Conservation (phyloP, 1,140 invertebrate genomes). For the Megalonaias nervosa region DNA sequence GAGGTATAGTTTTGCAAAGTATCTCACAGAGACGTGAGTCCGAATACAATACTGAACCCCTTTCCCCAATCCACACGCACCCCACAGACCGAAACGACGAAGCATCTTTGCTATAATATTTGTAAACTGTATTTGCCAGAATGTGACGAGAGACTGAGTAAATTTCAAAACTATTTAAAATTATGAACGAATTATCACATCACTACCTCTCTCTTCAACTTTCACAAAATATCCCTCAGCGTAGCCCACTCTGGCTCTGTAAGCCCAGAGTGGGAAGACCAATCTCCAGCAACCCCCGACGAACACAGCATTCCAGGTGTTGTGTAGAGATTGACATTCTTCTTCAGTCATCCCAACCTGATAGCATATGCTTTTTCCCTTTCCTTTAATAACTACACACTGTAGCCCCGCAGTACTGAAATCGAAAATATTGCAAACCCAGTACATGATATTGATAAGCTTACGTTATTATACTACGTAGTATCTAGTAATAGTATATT, state of each 20-base stretch:
- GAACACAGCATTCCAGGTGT: constrained; percentile 38
- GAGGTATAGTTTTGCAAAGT: too few relatives aligned
- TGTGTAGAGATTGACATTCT: constrained; percentile 88
- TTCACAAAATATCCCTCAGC: constrained; percentile 21
- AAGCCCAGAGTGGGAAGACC: constrained; percentile 38
- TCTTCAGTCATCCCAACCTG: constrained; percentile 77
- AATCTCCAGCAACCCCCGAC: constrained; percentile 39
- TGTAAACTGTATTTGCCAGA: too few relatives aligned
- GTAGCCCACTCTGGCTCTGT: constrained; percentile 4
- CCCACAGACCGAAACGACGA: too few relatives aligned
- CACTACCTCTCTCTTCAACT: constrained; percentile 8
- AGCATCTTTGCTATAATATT: too few relatives aligned
- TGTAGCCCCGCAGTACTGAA: constrained; percentile 95
- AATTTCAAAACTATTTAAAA: neutral
- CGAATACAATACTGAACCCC: too few relatives aligned
- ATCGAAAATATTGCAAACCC: constrained; percentile 45
- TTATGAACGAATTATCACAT: neutral
- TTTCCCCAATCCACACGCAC: too few relatives aligned
- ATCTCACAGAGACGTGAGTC: too few relatives aligned
- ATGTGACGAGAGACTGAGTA: too few relatives aligned
- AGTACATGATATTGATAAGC: too few relatives aligned
- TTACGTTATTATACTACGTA: neutral
- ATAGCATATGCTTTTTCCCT: constrained; percentile 97
- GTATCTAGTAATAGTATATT: neutral
- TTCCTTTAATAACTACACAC: constrained; percentile 98